Evolutionary conservation across 2,888 invertebrate genomes (phyloP), one percentile per base, ranked within the genome.

Genomic region (Drosophila falleni): DNA sequence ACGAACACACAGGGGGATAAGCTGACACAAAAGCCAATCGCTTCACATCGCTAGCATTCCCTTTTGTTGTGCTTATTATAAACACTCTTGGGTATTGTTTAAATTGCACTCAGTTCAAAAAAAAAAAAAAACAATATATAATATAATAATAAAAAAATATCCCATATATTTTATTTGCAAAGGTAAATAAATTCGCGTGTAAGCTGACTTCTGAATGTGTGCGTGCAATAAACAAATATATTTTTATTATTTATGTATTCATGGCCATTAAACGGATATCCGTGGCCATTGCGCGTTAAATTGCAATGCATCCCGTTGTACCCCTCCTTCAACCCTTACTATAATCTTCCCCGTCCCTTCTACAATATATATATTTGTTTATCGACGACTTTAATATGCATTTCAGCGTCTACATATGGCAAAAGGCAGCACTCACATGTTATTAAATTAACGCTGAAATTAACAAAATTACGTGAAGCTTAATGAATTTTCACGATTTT

Each of bases 211-310:
- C 37, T 75, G 62, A 50, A 42, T 66, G 51, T 61, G 66, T 71
- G 74, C 53, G 72, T 87, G 73, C 76, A 88, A 89, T 88, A 86
- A 88, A 88, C 84, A 88, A 89, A 85, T 89, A 88, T 74, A 89
- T 86, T 84, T 88, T 89, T 89, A 84, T 88, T 89, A 89, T 89
- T 85, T 89, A 89, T 85, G 85, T 89, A 85, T 86, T 86, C 85
- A 86, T 89, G 90, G 90, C 90, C 85, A 89, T 86, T 89, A 89
- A 86, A 88, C 85, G 85, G 85, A 86, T 86, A 87, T 86, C 85
- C 85, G 89, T 78, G 81, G 74, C 72, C 90, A 84, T 89, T 80
- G 86, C 77, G 89, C 84, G 89, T 87, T 89, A 85, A 85, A 85
- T 85, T 89, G 89, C 89, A 81, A 60, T 59, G 56, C 29, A 66